A percentile compares a stretch with the other conserved stretches of the same genome.
These are phyloP conservation scores for Hydractinia echinata DNA, from an alignment of 30 jellyfish, hydroid and myxozoan species.

Conservation along the genomic window DNA sequence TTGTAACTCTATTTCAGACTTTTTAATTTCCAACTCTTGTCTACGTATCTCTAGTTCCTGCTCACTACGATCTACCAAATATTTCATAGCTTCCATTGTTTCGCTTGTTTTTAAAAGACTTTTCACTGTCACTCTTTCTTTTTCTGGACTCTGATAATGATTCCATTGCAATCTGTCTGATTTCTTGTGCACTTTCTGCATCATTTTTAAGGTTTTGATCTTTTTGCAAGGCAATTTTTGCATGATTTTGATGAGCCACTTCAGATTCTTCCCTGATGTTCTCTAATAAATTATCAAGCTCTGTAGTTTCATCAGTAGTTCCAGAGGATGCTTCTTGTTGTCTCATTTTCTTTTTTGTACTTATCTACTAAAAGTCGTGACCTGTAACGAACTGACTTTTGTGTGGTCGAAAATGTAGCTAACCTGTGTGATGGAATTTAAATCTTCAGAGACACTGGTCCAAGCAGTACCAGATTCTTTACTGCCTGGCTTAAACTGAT, in stretches of 20 bases:
- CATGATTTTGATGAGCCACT: constrained; percentile 8
- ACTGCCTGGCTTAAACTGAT: too few species aligned
- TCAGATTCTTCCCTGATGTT: neutral
- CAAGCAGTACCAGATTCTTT: too few species aligned
- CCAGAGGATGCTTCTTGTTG: constrained; percentile 16
- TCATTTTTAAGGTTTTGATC: constrained; percentile 1
- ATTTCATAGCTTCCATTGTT: constrained; percentile 20
- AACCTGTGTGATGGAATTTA: too few species aligned
- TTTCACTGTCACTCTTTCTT: neutral
- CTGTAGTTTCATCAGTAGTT: constrained; percentile 23
- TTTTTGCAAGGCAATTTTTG: constrained; percentile 4
- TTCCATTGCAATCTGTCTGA: constrained; percentile 26
- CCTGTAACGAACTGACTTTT: too few species aligned
- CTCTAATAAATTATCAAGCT: constrained; percentile 31
- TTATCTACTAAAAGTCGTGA: too few species aligned
- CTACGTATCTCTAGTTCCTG: constrained; percentile 22
- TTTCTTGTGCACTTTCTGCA: constrained; percentile 32
- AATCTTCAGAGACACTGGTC: too few species aligned
- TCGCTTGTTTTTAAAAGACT: neutral
- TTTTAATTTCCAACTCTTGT: constrained; percentile 22
- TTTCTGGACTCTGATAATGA: constrained; percentile 6
- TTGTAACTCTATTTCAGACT: constrained; percentile 17
- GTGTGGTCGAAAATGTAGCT: too few species aligned
- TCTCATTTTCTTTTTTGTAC: too few species aligned
- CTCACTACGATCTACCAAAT: constrained; percentile 24